Evolutionary conservation across 2,797 vertebrate genomes (phyloP), one percentile per base, ranked within the genome.

Genomic region (Fistularia commersonii): DNA sequence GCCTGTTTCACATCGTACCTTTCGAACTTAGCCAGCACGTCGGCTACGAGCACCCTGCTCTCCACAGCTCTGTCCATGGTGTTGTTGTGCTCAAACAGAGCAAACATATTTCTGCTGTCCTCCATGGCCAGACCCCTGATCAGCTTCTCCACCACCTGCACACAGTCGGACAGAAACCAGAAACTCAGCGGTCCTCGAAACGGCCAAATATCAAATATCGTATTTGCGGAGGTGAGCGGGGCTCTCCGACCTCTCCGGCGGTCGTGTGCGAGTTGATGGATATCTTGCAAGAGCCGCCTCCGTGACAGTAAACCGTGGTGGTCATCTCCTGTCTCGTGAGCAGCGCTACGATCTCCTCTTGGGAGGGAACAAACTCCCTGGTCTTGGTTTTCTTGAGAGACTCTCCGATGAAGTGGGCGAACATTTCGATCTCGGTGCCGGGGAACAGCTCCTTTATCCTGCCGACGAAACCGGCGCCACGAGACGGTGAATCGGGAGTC

Each of bases 191-290:
- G 23, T 23, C 23, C 23, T 2, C 23, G 23, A 23, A 4, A 23
- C 23, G 4, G 23, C 23, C 2, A 23, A 23, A 23, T 23, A 23
- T 23, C 23, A 23, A 23, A 23, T 23, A 23, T 23, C 4, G 4
- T 23, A 23, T 23, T 23, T 23, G 23, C 4, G 4, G 23, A 23
- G 4, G 23, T 23, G 4, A 23, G 10, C 9, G 41, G 41, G 0
- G 15, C 23, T 45, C 1, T 36, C 38, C 13, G 64, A 95, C 95
- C 92, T 97, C 94, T 77, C 95, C 95, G 8, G 95, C 94, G 0
- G 92, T 95, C 42, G 95, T 97, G 88, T 97, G 93, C 3, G 95
- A 96, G 86, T 93, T 94, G 65, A 97, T 95, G 61, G 93, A 94
- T 83, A 97, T 97, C 87, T 95, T 94, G 77, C 95, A 97, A 72